phyloP scores from a whole-genome alignment of 2,888 invertebrate genomes.

The Drosophila stalkeri region DNA sequence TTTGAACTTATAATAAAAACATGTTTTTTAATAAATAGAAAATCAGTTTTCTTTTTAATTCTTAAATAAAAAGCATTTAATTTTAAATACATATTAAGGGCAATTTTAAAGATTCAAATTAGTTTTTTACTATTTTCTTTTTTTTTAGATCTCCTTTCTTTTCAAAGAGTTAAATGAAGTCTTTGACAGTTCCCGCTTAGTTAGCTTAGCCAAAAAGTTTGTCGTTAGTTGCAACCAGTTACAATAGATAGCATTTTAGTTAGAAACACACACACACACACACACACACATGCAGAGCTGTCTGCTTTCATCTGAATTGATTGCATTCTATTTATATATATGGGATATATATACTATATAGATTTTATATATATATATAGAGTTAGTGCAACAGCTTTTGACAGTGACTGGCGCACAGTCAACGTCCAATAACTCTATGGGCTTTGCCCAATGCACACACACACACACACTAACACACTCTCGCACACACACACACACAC shows the following conservation, averaged over 20 bases:
- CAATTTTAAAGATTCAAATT: neutral
- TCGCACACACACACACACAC: constrained; percentile 10
- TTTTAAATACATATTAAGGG: neutral
- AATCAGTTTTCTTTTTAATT: too few species aligned
- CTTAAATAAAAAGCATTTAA: neutral
- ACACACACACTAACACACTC: constrained; percentile 24
- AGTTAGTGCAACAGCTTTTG: constrained; percentile 11
- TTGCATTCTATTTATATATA: constrained; percentile 7
- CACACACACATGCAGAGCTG: neutral
- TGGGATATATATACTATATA: constrained; percentile 1
- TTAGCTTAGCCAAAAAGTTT: constrained; percentile 7
- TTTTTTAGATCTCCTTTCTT: neutral
- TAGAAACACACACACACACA: constrained; percentile 8
- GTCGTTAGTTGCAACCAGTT: constrained; percentile 17
- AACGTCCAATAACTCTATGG: constrained; percentile 21
- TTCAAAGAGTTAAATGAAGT: constrained; percentile 8
- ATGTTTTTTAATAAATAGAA: too few species aligned
- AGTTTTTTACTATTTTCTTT: neutral
- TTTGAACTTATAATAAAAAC: too few species aligned
- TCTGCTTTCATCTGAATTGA: constrained; percentile 26
- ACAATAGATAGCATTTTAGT: constrained; percentile 14
- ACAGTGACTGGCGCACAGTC: constrained; percentile 13
- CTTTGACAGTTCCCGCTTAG: neutral
- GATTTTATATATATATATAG: neutral
- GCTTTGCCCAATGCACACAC: constrained; percentile 26